phyloP scores from a whole-genome alignment of 2,797 vertebrate genomes.

The Sarcoramphus papa region DNA sequence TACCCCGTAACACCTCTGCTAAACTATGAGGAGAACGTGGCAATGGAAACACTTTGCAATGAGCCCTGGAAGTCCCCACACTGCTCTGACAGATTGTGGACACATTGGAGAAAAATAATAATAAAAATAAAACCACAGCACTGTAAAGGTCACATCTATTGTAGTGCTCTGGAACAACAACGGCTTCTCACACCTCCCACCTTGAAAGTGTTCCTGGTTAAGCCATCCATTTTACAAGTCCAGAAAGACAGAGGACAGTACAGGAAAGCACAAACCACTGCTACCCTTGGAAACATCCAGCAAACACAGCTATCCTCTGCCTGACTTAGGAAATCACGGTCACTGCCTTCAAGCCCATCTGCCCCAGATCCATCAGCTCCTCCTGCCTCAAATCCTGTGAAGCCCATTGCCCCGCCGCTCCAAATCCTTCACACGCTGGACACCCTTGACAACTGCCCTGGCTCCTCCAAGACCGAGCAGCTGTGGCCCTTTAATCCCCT shows the following conservation, averaged over 20 bases:
- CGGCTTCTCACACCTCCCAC: neutral
- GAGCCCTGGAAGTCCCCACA: neutral
- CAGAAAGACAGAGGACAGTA: neutral
- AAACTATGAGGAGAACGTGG: neutral
- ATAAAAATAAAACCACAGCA: neutral
- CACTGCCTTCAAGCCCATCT: neutral
- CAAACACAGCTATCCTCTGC: neutral
- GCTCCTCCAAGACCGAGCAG: neutral
- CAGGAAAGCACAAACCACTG: neutral
- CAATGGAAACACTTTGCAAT: neutral
- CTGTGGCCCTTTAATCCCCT: neutral
- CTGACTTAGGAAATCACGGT: neutral
- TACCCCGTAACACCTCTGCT: neutral
- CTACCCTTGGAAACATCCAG: neutral
- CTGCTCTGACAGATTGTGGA: neutral
- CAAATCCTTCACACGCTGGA: fast-evolving
- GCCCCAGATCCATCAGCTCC: neutral
- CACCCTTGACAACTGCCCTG: neutral
- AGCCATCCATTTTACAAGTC: neutral
- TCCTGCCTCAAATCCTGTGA: neutral
- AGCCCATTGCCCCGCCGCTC: neutral
- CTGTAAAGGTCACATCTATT: neutral
- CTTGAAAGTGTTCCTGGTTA: neutral
- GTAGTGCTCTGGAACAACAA: neutral
- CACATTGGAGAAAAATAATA: neutral